Percentiles rank a stretch among this genome's conserved stretches.
Conservation (phyloP, 2,888 invertebrate genomes). For the Drosophila siamana region DNA sequence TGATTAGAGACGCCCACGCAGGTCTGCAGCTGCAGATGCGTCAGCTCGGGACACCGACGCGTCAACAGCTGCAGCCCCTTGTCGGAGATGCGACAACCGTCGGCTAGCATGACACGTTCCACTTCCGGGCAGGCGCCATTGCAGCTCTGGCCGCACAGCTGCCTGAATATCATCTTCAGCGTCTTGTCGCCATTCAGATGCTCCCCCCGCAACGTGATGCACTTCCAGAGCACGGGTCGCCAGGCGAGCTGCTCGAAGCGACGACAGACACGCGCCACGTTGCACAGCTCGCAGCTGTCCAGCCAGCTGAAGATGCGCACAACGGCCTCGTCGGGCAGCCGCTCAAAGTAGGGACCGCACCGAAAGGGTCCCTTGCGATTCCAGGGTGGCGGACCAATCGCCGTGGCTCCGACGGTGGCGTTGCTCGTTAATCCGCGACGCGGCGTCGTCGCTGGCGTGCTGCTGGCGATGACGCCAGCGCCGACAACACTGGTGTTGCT, state of each 20-base stretch:
- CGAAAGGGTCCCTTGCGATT: constrained; percentile 84
- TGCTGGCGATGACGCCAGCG: constrained; percentile 56
- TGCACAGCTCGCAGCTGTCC: constrained; percentile 90
- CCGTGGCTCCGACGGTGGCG: constrained; percentile 46
- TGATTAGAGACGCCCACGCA: constrained; percentile 91
- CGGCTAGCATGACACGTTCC: constrained; percentile 89
- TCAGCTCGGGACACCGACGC: constrained; percentile 92
- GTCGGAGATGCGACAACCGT: constrained; percentile 91
- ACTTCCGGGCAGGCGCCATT: constrained; percentile 89
- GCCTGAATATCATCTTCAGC: constrained; percentile 88
- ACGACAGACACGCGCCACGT: constrained; percentile 91
- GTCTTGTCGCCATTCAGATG: constrained; percentile 88
- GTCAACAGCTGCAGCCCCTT: constrained; percentile 91
- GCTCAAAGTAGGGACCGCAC: constrained; percentile 87
- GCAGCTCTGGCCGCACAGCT: constrained; percentile 89
- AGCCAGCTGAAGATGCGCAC: constrained; percentile 90
- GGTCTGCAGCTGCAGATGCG: constrained; percentile 92
- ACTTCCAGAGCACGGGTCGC: constrained; percentile 91
- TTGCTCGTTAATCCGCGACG: constrained; percentile 44
- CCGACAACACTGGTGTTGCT: constrained; percentile 41
- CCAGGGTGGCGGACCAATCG: constrained; percentile 83
- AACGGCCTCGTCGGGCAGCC: constrained; percentile 89
- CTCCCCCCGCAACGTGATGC: constrained; percentile 88
- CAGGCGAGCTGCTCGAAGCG: constrained; percentile 92
- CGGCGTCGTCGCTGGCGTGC: constrained; percentile 67